Percentiles rank a stretch among this genome's conserved stretches.
Conservation (phyloP, 2,888 invertebrate species). For the Alloscopus bannaensis region DNA sequence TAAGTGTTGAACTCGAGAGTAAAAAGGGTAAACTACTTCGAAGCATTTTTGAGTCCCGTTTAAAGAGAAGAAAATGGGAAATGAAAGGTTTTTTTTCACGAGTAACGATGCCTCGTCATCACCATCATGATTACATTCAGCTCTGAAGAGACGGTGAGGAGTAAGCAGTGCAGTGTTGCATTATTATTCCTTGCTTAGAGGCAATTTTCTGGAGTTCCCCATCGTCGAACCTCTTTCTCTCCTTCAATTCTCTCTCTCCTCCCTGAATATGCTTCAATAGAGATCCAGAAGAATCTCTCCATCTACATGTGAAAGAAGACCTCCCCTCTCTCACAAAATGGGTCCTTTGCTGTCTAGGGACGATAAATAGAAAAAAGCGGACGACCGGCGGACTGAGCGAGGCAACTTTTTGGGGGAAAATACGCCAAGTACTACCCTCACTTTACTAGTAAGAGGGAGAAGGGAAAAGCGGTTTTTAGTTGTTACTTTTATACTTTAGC, state of each 20-base stretch:
- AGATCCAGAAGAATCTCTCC: neutral
- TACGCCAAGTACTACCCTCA: neutral
- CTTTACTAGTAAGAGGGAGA: too few relatives aligned
- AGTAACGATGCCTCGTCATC: too few relatives aligned
- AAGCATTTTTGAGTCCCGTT: neutral
- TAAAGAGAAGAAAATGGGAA: conserved; percentile 19
- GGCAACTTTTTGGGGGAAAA: neutral
- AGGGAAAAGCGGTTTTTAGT: too few relatives aligned
- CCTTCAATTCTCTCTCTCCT: neutral
- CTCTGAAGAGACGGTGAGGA: too few relatives aligned
- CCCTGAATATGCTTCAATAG: neutral
- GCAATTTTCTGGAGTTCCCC: conserved; percentile 39
- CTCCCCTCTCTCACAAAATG: conserved; percentile 12
- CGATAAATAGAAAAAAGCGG: neutral
- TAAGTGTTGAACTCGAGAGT: too few relatives aligned
- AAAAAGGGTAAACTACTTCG: neutral
- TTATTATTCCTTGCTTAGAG: conserved; percentile 19
- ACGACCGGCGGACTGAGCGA: neutral
- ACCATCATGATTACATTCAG: conserved; percentile 2
- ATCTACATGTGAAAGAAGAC: conserved; percentile 13
- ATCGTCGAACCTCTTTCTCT: neutral
- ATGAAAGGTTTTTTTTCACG: conserved; percentile 19
- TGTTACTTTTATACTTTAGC: too few relatives aligned
- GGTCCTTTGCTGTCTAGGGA: neutral
- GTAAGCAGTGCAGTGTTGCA: conserved; percentile 11